Percentiles rank a stretch among this genome's conserved stretches.
Evolutionary conservation across 2,113 vertebrate genomes (phyloP).

Genomic region (Corynorhinus townsendii): DNA sequence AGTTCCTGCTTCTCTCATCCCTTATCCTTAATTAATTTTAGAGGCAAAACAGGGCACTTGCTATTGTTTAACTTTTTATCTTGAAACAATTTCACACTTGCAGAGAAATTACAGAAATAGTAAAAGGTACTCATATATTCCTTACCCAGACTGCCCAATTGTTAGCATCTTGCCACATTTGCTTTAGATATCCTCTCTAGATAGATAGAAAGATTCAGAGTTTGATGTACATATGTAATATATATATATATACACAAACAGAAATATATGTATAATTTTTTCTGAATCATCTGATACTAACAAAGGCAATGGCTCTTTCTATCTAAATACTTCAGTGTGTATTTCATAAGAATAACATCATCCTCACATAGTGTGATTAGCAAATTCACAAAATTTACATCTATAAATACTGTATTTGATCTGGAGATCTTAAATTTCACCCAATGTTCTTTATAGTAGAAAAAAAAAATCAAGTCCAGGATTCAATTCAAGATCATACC

Average conservation of each 20-base stretch:
- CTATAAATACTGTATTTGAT: neutral
- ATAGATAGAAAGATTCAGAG: neutral
- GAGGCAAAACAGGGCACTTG: neutral
- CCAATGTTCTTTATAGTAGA: neutral
- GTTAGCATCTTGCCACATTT: neutral
- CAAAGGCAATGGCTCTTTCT: neutral
- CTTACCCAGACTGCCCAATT: neutral
- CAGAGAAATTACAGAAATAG: neutral
- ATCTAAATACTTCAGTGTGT: neutral
- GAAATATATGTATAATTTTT: neutral
- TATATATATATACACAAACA: neutral
- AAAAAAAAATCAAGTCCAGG: neutral
- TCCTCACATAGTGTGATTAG: neutral
- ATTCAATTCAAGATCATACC: neutral
- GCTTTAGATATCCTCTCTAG: neutral
- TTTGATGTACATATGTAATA: neutral
- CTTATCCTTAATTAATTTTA: neutral
- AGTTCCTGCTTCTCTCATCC: neutral
- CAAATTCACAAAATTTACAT: conserved; percentile 23
- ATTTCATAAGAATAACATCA: neutral
- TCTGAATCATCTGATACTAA: conserved; percentile 3
- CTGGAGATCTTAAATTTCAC: neutral
- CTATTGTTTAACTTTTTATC: neutral
- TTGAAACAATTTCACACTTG: neutral
- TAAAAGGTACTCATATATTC: neutral